Evolutionary conservation across 2,797 vertebrate genomes (phyloP).

Genomic region (Sciaenops ocellatus): DNA sequence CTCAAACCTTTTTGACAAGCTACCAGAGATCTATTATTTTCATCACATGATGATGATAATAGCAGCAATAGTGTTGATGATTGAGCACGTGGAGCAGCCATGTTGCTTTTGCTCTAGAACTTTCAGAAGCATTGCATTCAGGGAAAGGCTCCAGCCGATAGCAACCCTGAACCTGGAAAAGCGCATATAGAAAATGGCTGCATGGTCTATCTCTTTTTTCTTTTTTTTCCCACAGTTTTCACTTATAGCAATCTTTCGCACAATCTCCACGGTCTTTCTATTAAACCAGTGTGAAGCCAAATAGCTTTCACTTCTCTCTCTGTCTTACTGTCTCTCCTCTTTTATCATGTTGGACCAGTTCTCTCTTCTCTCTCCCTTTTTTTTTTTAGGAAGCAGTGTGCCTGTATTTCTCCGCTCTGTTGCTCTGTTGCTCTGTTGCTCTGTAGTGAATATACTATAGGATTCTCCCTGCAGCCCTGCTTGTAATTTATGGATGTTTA

Average conservation of each 20-base stretch:
- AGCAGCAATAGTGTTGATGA: not conserved
- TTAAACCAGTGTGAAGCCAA: conserved; percentile 62
- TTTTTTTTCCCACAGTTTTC: conserved; percentile 40
- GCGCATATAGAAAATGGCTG: conserved; percentile 26
- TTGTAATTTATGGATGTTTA: conserved; percentile 76
- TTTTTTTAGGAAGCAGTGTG: conserved; percentile 41
- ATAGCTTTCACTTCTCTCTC: conserved; percentile 54
- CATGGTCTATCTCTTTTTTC: conserved; percentile 24
- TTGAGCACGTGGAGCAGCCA: not conserved
- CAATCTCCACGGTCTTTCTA: conserved; percentile 58
- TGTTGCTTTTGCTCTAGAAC: not conserved
- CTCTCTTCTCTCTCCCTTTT: conserved; percentile 8
- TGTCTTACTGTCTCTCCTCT: conserved; percentile 36
- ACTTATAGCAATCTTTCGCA: conserved; percentile 47
- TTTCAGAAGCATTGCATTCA: conserved; percentile 6
- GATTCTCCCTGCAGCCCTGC: conserved; percentile 67
- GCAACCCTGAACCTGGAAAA: conserved; percentile 6
- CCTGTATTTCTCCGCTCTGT: conserved; percentile 62
- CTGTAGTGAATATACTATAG: conserved; percentile 74
- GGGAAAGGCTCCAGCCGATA: not conserved
- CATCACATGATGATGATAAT: conserved; percentile 1
- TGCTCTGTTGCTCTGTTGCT: conserved; percentile 60
- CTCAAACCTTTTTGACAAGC: too few species aligned
- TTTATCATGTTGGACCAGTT: conserved; percentile 52
- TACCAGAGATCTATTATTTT: not conserved